These are phyloP conservation scores for Scopus umbretta DNA, from an alignment of 2,113 vertebrate species.

Conservation along the genomic window DNA sequence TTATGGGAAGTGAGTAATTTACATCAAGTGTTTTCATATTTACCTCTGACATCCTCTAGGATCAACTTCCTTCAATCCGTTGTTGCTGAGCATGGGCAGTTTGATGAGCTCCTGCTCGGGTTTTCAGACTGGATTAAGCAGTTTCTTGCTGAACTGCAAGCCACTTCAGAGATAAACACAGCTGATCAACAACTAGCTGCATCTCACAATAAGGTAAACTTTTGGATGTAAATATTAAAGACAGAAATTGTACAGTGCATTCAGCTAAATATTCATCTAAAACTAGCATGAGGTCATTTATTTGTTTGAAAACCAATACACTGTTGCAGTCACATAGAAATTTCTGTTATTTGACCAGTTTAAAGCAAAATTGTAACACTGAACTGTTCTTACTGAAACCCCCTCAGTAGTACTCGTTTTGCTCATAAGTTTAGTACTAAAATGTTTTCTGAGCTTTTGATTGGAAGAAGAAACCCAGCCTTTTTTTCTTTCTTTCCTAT, in stretches of 20 bases:
- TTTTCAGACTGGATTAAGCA: slow-evolving; percentile 87
- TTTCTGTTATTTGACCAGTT: neutral
- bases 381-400: neutral
- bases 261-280: neutral
- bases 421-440: neutral
- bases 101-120: slow-evolving; percentile 80
- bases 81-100: slow-evolving; percentile 76
- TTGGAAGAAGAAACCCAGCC: neutral
- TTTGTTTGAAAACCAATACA: neutral
- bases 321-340: neutral
- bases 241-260: neutral
- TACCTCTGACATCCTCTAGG: slow-evolving; percentile 62
- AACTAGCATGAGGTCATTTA: neutral
- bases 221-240: neutral
- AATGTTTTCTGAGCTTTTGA: neutral
- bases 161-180: slow-evolving; percentile 80
- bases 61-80: slow-evolving; percentile 76
- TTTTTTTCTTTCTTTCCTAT: neutral
- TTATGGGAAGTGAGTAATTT: neutral
- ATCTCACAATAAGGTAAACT: slow-evolving; percentile 82
- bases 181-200: slow-evolving; percentile 73
- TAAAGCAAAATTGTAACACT: neutral
- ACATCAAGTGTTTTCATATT: neutral
- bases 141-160: slow-evolving; percentile 81
- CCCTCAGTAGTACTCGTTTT: neutral